A percentile compares a stretch with the other conserved stretches of the same genome.
Conservation (phyloP, 2,797 vertebrate genomes). For the Antrozous pallidus region DNA sequence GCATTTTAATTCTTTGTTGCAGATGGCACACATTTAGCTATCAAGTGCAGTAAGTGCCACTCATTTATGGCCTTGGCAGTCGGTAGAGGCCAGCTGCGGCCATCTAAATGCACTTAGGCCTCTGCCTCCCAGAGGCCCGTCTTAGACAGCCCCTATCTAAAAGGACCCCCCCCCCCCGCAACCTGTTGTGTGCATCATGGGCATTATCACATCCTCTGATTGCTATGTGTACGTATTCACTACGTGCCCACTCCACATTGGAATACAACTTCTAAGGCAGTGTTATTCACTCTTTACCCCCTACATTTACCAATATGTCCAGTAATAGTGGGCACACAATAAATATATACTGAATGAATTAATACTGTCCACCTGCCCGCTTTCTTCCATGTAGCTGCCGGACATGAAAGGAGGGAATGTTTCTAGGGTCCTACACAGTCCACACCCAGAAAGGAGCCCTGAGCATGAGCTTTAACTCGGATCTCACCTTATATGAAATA, state of each 20-base stretch:
- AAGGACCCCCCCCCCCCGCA: neutral
- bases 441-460: neutral
- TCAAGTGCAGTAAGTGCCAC: neutral
- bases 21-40: constrained; percentile 22
- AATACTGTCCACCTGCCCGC: neutral
- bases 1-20: neutral
- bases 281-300: neutral
- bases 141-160: neutral
- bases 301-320: neutral
- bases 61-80: neutral
- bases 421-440: neutral
- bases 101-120: neutral
- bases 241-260: neutral
- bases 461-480: neutral
- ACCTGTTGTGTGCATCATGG: neutral
- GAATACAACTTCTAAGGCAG: neutral
- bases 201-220: neutral
- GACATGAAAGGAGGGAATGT: neutral
- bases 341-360: neutral
- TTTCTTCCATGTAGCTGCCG: neutral
- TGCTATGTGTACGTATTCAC: neutral
- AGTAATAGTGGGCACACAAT: neutral
- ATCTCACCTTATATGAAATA: constrained; percentile 3
- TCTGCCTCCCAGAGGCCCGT: neutral
- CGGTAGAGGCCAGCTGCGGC: constrained; percentile 28